Evolutionary conservation across 2,113 vertebrate species (phyloP), one percentile per base, ranked within the genome.

Genomic region (Paratilapia polleni): DNA sequence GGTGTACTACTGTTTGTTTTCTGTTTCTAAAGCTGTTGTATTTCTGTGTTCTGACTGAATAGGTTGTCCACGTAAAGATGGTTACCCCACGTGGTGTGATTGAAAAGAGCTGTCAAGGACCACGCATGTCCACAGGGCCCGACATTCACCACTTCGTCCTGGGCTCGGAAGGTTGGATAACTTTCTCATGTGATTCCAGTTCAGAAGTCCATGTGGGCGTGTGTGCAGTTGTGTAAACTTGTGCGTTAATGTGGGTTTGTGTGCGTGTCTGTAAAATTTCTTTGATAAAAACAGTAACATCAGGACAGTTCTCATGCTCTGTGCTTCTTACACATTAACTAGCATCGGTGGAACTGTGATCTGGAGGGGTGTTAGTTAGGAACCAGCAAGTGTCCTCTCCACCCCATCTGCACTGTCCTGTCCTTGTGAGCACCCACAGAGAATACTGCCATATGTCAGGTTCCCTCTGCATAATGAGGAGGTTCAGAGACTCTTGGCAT

Each of bases 131-230:
- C 92, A 98, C 96, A 0, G 98, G 98, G 84, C 98, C 98, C 2
- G 98, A 99, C 90, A 96, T 99, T 86, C 97, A 99, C 95, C 98
- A 99, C 96, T 99, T 99, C 96, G 99, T 99, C 94, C 94, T 99
- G 97, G 98, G 98, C 93, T 99, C 98, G 81, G 98, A 99, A 97
- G 98, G 98, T 99, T 96, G 80, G 91, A 58, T 43, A 2, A 28
- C 22, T 56, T 57, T 82, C 41, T 80, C 43, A 8, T 49, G 22
- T 56, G 78, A 78, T 78, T 59, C 73, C 22, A 15, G 60, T 63
- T 10, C 57, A 28, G 22, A 14, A 9, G 9, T n/a, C n/a, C 80
- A 66, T 52, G 36, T 61, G 47, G 6, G 10, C 47, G 59, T 2
- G 41, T 80, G 77, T 75, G n/a, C 66, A 78, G 3, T 60, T 82